These are phyloP conservation scores for Serranus cabrilla DNA, from an alignment of 2,797 vertebrate species.

Conservation along the genomic window DNA sequence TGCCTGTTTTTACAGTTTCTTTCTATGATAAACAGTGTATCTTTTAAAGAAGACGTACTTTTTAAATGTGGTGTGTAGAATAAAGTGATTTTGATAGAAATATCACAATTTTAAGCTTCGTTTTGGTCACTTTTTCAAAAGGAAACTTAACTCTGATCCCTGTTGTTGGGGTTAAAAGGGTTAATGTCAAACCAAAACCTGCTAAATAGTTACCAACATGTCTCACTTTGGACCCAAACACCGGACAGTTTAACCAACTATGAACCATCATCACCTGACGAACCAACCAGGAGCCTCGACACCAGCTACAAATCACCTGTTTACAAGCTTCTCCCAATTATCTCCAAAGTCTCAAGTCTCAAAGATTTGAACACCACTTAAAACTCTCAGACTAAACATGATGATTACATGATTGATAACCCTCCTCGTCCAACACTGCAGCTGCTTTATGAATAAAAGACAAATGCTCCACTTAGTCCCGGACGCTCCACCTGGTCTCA, in stretches of 20 bases:
- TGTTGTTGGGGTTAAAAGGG: too few relatives aligned
- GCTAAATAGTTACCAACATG: background rate
- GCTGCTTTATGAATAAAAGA: background rate
- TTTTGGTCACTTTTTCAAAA: too few relatives aligned
- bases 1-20: too few relatives aligned
- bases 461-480: background rate
- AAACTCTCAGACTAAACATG: background rate
- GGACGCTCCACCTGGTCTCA: constrained; percentile 31
- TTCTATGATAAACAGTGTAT: too few relatives aligned
- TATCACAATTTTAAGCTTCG: too few relatives aligned
- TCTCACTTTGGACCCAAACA: background rate
- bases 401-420: background rate
- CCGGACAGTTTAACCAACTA: background rate
- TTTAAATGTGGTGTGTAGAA: too few relatives aligned
- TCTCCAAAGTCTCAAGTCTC: too few relatives aligned
- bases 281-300: background rate
- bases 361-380: too few relatives aligned
- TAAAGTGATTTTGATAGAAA: too few relatives aligned
- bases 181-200: too few relatives aligned
- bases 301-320: background rate
- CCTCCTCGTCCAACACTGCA: background rate
- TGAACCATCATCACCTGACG: fast-evolving
- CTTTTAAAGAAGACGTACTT: too few relatives aligned
- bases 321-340: background rate
- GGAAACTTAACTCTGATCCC: too few relatives aligned